phyloP scores from a whole-genome alignment of 2,888 invertebrate species.

The Zaprionus bogoriensis region DNA sequence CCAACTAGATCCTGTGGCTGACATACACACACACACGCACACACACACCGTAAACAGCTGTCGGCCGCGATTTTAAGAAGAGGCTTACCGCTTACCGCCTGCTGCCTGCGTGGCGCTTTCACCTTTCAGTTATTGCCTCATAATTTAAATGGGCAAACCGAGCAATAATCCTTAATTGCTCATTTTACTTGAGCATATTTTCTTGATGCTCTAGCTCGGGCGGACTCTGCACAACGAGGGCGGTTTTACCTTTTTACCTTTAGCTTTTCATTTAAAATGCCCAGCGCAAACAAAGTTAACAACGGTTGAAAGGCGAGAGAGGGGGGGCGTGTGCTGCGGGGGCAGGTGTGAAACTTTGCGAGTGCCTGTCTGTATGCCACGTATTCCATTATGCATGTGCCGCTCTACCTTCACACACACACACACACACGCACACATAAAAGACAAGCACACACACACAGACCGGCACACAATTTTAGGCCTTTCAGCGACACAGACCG shows the following conservation, averaged over 20 bases:
- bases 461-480: constrained; percentile 52
- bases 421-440: constrained; percentile 14
- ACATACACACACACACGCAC: constrained; percentile 12
- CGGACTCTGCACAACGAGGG: background rate
- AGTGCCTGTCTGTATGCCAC: constrained; percentile 47
- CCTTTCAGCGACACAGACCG: constrained; percentile 56
- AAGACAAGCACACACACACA: constrained; percentile 9
- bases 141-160: constrained; percentile 70
- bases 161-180: constrained; percentile 76
- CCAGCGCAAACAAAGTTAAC: constrained; percentile 70
- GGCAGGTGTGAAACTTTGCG: constrained; percentile 57
- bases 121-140: constrained; percentile 51
- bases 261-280: constrained; percentile 70
- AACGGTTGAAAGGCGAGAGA: background rate
- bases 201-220: constrained; percentile 38
- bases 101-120: constrained; percentile 24
- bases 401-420: constrained; percentile 11
- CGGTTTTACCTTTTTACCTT: constrained; percentile 38
- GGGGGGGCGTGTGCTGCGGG: background rate
- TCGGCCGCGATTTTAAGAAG: constrained; percentile 35
- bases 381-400: constrained; percentile 66
- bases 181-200: constrained; percentile 73
- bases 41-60: constrained; percentile 18
- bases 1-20: constrained; percentile 11
- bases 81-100: constrained; percentile 8